A percentile compares a stretch with the other conserved stretches of the same genome.
Conservation (phyloP, 2,797 vertebrate species). For the Hirundo rustica region DNA sequence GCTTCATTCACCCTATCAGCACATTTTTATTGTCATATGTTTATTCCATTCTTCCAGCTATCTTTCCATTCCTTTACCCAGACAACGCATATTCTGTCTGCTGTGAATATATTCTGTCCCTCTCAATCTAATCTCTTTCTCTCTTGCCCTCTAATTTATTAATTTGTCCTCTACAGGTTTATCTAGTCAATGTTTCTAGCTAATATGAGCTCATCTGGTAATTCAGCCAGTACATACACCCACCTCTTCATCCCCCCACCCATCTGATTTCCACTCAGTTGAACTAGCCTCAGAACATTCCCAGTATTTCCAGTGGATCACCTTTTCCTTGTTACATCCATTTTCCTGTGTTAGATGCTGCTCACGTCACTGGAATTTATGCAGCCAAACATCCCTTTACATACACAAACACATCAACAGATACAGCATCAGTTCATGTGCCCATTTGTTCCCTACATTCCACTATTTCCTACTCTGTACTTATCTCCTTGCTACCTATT, state of each 20-base stretch:
- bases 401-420: not conserved
- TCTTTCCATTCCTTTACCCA: not conserved
- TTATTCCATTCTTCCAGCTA: not conserved
- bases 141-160: not conserved
- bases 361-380: not conserved
- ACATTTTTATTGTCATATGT: not conserved
- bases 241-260: not conserved
- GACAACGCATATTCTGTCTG: not conserved
- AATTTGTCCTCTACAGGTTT: not conserved
- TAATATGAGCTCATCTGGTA: not conserved
- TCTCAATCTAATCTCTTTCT: not conserved
- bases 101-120: not conserved
- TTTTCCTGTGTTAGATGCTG: not conserved
- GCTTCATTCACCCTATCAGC: not conserved
- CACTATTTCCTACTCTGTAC: not conserved
- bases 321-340: not conserved
- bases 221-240: not conserved
- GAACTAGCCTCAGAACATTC: not conserved
- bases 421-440: not conserved
- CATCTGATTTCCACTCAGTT: not conserved
- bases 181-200: not conserved
- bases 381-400: not conserved
- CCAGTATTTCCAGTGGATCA: not conserved
- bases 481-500: not conserved
- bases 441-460: not conserved